These are phyloP conservation scores for Chrysogorgia sp. DNA, from an alignment of 92 coral and sea anemone species.

Conservation along the genomic window DNA sequence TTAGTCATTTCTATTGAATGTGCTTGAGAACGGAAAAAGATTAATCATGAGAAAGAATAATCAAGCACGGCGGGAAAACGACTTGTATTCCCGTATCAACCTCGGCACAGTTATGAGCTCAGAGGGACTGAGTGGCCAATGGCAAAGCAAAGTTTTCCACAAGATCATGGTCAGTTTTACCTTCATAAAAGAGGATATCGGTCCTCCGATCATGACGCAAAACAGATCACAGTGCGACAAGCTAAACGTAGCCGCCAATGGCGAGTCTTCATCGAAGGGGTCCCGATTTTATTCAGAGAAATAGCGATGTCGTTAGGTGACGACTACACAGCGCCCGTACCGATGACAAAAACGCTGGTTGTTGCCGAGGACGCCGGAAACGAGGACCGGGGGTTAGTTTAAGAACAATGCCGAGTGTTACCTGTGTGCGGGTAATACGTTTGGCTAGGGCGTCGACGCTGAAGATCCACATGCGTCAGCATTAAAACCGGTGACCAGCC, in stretches of 20 bases:
- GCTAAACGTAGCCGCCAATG: too few relatives aligned
- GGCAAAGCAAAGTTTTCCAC: not conserved
- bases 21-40: not conserved
- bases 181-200: not conserved
- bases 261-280: too few relatives aligned
- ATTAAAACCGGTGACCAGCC: constrained; percentile 30
- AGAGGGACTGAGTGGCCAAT: not conserved
- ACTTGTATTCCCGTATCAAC: not conserved
- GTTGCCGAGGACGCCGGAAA: too few relatives aligned
- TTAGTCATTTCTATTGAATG: not conserved
- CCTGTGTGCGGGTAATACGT: not conserved
- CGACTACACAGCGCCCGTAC: too few relatives aligned
- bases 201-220: too few relatives aligned
- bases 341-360: too few relatives aligned
- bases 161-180: not conserved
- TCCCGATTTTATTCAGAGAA: too few relatives aligned
- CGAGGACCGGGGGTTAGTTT: not conserved
- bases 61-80: constrained; percentile 4
- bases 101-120: not conserved
- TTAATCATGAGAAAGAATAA: not conserved
- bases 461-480: constrained; percentile 32
- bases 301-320: too few relatives aligned
- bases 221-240: too few relatives aligned
- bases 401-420: not conserved
- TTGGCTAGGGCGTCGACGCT: constrained; percentile 16